A percentile compares a stretch with the other conserved stretches of the same genome.
Evolutionary conservation across 2,113 vertebrate species (phyloP).

Genomic region (Zosterops japonicus): DNA sequence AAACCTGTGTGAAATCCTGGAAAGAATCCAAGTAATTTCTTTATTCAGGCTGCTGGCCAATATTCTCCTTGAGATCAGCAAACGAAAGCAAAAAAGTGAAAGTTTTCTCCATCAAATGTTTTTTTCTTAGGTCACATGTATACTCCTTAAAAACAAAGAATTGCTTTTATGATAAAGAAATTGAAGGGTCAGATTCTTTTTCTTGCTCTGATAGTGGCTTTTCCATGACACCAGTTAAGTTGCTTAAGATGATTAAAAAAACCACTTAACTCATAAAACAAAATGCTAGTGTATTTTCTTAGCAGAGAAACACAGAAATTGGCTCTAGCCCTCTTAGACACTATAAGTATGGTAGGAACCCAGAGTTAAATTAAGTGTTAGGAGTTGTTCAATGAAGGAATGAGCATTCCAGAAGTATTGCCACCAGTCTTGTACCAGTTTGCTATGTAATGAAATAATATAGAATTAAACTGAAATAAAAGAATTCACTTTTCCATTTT

Average conservation of each 20-base stretch:
- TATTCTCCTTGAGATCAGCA: not conserved
- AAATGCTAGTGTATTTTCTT: not conserved
- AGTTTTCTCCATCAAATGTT: not conserved
- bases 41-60: not conserved
- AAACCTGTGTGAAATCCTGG: not conserved
- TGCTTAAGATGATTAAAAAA: not conserved
- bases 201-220: not conserved
- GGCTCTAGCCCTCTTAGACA: not conserved
- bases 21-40: not conserved
- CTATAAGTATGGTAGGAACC: not conserved
- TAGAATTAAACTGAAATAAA: not conserved
- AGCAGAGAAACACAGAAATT: not conserved
- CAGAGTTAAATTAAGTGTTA: not conserved
- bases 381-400: not conserved
- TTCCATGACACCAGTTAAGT: not conserved
- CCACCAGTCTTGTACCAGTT: not conserved
- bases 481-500: not conserved
- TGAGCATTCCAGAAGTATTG: not conserved
- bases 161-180: not conserved
- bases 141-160: not conserved
- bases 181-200: not conserved
- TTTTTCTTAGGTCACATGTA: not conserved
- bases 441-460: not conserved
- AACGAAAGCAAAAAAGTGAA: not conserved
- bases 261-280: not conserved